Evolutionary conservation across 2,888 invertebrate species (phyloP).

Genomic region (Drosophila limbata): DNA sequence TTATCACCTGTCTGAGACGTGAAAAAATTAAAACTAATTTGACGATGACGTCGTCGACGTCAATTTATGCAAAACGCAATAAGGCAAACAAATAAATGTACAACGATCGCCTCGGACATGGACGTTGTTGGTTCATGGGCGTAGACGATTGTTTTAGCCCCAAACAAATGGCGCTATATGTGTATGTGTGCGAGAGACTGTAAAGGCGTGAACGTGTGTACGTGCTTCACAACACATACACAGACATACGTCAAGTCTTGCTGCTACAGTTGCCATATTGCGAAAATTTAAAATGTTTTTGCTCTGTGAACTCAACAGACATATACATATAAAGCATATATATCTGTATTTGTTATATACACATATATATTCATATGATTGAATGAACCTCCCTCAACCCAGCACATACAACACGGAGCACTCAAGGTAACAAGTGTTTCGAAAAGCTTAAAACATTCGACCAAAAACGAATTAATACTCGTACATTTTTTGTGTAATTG

Average conservation of each 20-base stretch:
- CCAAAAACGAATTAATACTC: conserved; percentile 53
- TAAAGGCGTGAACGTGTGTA: conserved; percentile 19
- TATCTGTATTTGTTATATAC: conserved; percentile 14
- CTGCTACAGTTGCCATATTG: conserved; percentile 56
- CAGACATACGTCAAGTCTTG: conserved; percentile 17
- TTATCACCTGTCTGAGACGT: conserved; percentile 47
- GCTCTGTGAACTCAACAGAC: conserved; percentile 42
- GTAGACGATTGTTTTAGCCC: conserved; percentile 40
- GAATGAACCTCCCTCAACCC: conserved; percentile 77
- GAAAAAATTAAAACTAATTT: conserved; percentile 34
- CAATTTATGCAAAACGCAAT: conserved; percentile 63
- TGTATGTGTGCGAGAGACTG: conserved; percentile 17
- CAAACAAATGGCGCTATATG: conserved; percentile 31
- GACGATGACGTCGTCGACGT: conserved; percentile 38
- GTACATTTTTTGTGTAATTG: conserved; percentile 41
- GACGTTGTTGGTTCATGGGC: conserved; percentile 51
- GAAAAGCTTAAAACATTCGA: conserved; percentile 53
- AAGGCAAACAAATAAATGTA: conserved; percentile 31
- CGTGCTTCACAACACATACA: conserved; percentile 36
- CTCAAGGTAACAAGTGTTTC: conserved; percentile 77
- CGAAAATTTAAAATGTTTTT: conserved; percentile 56
- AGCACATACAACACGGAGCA: conserved; percentile 32
- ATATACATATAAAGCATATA: conserved; percentile 1
- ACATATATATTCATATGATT: conserved; percentile 31
- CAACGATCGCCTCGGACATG: conserved; percentile 33